Evolutionary conservation across 2,113 vertebrate species (phyloP), one percentile per base, ranked within the genome.

Genomic region (Oryzias celebensis): DNA sequence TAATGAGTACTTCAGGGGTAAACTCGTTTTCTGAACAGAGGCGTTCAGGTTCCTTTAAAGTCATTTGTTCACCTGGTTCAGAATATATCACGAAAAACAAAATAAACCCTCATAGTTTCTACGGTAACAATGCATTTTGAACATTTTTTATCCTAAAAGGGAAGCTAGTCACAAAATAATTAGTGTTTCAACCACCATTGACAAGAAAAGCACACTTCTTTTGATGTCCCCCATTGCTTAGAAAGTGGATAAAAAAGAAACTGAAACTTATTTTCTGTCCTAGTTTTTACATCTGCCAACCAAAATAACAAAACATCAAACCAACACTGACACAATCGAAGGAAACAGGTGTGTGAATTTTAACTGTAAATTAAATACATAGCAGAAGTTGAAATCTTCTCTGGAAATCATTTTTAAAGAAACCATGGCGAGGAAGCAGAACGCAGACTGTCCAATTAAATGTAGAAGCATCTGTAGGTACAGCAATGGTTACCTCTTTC

Each of bases 121-220:
- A 26, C 5, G 26, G 26, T 26, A 26, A 5, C 26, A 26, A 26
- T 26, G 5, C 5, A 20, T 26, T 26, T 26, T 36, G 31, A 6
- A 36, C 2, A 8, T 36, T 8, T 36, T 36, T 1, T 7, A 36
- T 36, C 31, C 31, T 3, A 14, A 52, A 36, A 22, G 14, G 7
- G 8, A 18, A 64, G 22, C 14, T 28, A 47, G 17, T 55, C 48
- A 45, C 28, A 50, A 52, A 65, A 58, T 67, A 77, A 52, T 81
- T 52, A 56, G 42, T 14, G 51, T 28, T 6, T 6, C 26, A 28
- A 28, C 20, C 20, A 20, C 20, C 20, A 20, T 20, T 20, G 20
- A 20, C 20, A 20, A 20, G 20, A 20, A 28, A 6, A 5, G 26
- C 5, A 28, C 7, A 17, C 28, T 31, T 53, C 28, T 42, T 55